Percentiles rank a stretch among this genome's conserved stretches.
Conservation (phyloP, 2,888 invertebrate genomes). For the Ptilodon capucinus region DNA sequence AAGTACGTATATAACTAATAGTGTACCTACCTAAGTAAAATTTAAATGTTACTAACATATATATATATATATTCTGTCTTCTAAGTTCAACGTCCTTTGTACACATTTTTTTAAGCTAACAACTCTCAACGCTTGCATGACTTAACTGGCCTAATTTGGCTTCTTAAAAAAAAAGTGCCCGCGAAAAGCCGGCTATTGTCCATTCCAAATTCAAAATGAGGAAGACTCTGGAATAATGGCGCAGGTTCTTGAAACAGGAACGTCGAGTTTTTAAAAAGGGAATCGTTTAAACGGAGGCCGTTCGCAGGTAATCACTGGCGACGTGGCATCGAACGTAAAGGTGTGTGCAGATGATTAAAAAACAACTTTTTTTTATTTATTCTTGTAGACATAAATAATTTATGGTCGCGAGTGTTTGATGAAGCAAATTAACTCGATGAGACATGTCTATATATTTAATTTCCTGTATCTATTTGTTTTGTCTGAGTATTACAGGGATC, state of each 20-base stretch:
- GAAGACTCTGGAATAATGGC: slow-evolving; percentile 77
- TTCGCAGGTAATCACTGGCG: slow-evolving; percentile 79
- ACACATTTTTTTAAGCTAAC: slow-evolving; percentile 9
- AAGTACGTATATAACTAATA: no score
- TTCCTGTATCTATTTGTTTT: no score
- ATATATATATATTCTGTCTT: background rate
- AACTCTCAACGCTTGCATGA: slow-evolving; percentile 54
- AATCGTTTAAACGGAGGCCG: slow-evolving; percentile 78
- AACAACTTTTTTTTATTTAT: background rate
- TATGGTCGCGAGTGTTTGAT: no score
- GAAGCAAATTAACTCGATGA: no score
- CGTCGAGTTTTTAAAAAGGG: slow-evolving; percentile 76
- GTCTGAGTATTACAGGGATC: no score
- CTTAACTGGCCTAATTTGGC: slow-evolving; percentile 66
- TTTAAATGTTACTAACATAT: no score
- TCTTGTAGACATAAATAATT: no score
- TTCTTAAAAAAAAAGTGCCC: slow-evolving; percentile 35
- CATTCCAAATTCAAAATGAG: slow-evolving; percentile 78
- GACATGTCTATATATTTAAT: no score
- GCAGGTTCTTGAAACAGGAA: slow-evolving; percentile 75
- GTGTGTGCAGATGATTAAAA: slow-evolving; percentile 30
- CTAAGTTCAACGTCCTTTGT: background rate
- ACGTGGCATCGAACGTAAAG: slow-evolving; percentile 59
- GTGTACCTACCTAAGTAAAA: no score
- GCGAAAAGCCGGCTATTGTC: slow-evolving; percentile 69